Conservation (phyloP, 2,888 invertebrate species). For the Argyresthia albistria region DNA sequence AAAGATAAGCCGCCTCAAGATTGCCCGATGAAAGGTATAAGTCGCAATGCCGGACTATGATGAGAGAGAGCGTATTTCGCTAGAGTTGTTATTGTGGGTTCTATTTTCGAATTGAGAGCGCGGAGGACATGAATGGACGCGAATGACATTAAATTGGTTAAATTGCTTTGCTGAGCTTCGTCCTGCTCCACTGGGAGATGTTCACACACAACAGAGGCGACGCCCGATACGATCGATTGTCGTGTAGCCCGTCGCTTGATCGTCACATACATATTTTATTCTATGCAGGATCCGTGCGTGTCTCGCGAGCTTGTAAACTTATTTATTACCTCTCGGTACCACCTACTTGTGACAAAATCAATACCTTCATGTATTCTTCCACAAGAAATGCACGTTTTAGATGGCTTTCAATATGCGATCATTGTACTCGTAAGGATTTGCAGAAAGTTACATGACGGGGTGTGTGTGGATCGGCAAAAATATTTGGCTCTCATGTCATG, state of each 20-base stretch:
- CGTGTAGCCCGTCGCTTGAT: conserved; percentile 12
- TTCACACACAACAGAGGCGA: conserved; percentile 6
- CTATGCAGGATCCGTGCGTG: background rate
- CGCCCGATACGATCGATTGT: conserved; percentile 26
- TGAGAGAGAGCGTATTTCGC: conserved; percentile 21
- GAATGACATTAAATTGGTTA: conserved; percentile 69
- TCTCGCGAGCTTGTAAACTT: background rate
- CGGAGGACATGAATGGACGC: conserved; percentile 58
- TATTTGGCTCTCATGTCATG: too few species aligned
- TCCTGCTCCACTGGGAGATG: conserved; percentile 51
- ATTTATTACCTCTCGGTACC: too few species aligned
- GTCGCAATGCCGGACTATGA: background rate
- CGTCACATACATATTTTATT: conserved; percentile 8
- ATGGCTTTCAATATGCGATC: too few species aligned
- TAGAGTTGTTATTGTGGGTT: conserved; percentile 45
- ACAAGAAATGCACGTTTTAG: too few species aligned
- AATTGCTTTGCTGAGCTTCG: conserved; percentile 60
- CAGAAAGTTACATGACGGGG: too few species aligned
- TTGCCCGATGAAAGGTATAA: background rate
- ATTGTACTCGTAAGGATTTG: too few species aligned
- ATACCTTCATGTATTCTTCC: too few species aligned
- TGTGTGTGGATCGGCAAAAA: too few species aligned
- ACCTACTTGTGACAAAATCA: too few species aligned
- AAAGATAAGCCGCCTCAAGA: background rate
- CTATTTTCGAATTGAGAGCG: conserved; percentile 65